phyloP scores from a whole-genome alignment of 2,797 vertebrate genomes.

The Typhlichthys eigenmanni region DNA sequence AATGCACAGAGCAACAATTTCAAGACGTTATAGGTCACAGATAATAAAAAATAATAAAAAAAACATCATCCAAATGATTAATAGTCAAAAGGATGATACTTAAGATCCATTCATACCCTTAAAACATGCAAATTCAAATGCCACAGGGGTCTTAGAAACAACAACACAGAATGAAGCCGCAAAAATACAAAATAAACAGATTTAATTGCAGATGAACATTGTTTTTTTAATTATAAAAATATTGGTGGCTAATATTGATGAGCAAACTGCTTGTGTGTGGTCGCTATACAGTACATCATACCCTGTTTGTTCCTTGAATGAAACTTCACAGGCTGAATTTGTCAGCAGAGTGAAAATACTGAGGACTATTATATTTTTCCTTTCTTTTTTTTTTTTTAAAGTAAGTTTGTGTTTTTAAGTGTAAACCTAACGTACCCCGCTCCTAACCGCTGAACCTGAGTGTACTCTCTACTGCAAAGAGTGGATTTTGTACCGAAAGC shows the following conservation, averaged over 20 bases:
- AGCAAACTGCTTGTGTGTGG: conserved; percentile 45
- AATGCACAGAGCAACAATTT: conserved; percentile 31
- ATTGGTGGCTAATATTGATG: too few relatives aligned
- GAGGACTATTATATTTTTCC: conserved; percentile 6
- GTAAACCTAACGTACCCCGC: conserved; percentile 15
- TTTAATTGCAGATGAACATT: background rate
- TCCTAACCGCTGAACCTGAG: conserved; percentile 68
- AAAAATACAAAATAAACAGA: conserved; percentile 15
- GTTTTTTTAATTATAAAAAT: background rate
- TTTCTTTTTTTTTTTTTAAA: conserved; percentile 31
- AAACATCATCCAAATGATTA: conserved; percentile 45
- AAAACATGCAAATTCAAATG: conserved; percentile 58
- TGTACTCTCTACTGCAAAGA: conserved; percentile 59
- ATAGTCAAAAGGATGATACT: conserved; percentile 61
- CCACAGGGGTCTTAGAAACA: conserved; percentile 37
- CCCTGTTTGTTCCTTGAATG: conserved; percentile 73
- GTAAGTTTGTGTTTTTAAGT: conserved; percentile 25
- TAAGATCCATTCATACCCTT: conserved; percentile 52
- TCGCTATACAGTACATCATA: conserved; percentile 75
- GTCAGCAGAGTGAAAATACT: conserved; percentile 47
- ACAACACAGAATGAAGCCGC: conserved; percentile 20
- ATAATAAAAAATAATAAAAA: conserved; percentile 28
- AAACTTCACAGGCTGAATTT: conserved; percentile 53
- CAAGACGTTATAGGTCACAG: conserved; percentile 37
- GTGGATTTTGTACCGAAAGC: conserved; percentile 31